Evolutionary conservation across 2,797 vertebrate species (phyloP).

Genomic region (Todus mexicanus): DNA sequence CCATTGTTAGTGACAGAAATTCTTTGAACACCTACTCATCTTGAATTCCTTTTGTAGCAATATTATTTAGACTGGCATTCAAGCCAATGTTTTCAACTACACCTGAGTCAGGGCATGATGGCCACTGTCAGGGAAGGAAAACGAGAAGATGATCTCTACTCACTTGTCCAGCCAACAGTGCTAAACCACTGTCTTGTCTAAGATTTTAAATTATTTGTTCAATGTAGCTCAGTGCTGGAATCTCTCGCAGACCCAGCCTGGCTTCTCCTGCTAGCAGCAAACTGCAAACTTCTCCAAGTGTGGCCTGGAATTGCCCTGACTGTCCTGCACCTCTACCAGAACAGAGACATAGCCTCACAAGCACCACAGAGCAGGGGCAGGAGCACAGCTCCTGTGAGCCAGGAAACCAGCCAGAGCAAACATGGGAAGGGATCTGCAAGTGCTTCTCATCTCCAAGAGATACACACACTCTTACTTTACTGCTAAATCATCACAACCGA

Average conservation of each 20-base stretch:
- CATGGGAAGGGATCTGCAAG: background rate
- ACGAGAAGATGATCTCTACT: background rate
- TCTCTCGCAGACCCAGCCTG: background rate
- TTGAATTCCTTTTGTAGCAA: background rate
- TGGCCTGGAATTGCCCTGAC: background rate
- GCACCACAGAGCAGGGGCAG: background rate
- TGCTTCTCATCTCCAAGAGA: background rate
- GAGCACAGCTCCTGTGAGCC: background rate
- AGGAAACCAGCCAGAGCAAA: background rate
- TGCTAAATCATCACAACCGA: background rate
- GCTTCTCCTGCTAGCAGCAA: background rate
- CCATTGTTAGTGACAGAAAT: background rate
- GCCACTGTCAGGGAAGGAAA: background rate
- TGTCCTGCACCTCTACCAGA: background rate
- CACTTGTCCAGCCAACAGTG: background rate
- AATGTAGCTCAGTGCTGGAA: background rate
- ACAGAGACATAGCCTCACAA: background rate
- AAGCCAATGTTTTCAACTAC: fast-evolving
- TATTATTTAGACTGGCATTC: background rate
- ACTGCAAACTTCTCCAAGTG: background rate
- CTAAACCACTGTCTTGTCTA: background rate
- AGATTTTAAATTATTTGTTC: background rate
- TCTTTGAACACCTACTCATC: background rate
- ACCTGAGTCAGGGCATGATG: background rate
- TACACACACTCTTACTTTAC: background rate